Evolutionary conservation across 92 coral and sea anemone genomes (phyloP), one percentile per base, ranked within the genome.

Genomic region (Desmophyllum pertusum): DNA sequence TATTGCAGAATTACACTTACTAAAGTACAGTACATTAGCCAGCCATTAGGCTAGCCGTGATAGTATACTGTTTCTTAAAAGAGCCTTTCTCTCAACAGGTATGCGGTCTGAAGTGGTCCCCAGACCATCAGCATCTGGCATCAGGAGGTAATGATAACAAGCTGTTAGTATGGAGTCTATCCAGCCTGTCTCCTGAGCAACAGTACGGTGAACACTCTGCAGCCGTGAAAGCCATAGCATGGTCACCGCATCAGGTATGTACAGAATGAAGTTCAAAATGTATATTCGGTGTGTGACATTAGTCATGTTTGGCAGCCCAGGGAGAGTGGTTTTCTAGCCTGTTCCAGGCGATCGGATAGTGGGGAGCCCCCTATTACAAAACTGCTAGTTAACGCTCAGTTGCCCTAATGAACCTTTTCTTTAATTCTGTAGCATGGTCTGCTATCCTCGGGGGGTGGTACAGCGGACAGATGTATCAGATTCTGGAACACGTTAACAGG

Each of bases 131-230:
- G 77, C 98, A 96, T 70, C 86, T 96, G 68, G 99, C 99, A 42
- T 96, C 99, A 18, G 99, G 99, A n/a, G 99, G 99, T 46, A 96
- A 96, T 52, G 99, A 96, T 63, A 96, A 96, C 79, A 96, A 96
- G 85, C 88, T 96, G 62, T 83, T 96, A 29, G 96, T 96, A 29
- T 96, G 99, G 99, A 96, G 89, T 70, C 39, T 88, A 43, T 90
- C 95, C 62, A 90, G 94, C 53, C 79, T 84, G 33, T 77, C 94
- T 7, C 99, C 99, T 4, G 85, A 92, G 38, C 99, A 97, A 64
- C 99, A 97, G 89, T 97, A 97, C 62, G 91, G 94, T 76, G 99
- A 97, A 84, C 99, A 97, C 77, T 92, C 98, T 6, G 99, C 99
- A 6, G 99, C 99, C 13, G 99, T 97, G 71, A 97, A 97, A 73